Percentiles rank a stretch among this genome's conserved stretches.
Conservation (phyloP, 2,888 invertebrate species). For the Amphipyra berbera region DNA sequence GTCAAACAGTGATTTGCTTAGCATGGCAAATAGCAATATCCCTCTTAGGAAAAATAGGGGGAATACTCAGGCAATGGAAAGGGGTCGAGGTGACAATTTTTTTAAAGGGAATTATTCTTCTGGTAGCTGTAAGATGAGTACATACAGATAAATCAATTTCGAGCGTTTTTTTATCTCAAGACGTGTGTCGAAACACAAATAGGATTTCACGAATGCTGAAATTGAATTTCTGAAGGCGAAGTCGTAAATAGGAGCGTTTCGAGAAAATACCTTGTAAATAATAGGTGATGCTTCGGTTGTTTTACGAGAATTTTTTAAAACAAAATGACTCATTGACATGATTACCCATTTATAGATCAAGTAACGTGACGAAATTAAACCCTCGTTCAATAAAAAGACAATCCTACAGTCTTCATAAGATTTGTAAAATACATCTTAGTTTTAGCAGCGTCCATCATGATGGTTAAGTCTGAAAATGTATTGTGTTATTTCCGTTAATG, state of each 20-base stretch:
- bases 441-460: too few relatives aligned
- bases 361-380: too few relatives aligned
- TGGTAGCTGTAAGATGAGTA: conserved; percentile 16
- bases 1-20: neutral
- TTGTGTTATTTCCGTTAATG: too few relatives aligned
- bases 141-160: conserved; percentile 65
- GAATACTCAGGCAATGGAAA: too few relatives aligned
- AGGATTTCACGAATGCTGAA: conserved; percentile 67
- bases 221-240: conserved; percentile 68
- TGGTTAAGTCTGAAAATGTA: too few relatives aligned
- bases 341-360: neutral
- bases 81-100: too few relatives aligned
- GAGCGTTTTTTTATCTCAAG: conserved; percentile 57
- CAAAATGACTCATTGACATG: conserved; percentile 19
- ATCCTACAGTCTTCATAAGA: too few relatives aligned
- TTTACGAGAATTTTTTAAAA: conserved; percentile 2
- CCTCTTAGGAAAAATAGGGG: too few relatives aligned
- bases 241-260: conserved; percentile 63
- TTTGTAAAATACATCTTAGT: too few relatives aligned
- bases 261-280: conserved; percentile 57
- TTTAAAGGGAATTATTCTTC: conserved; percentile 3
- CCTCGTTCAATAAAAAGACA: too few relatives aligned
- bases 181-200: conserved; percentile 68
- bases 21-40: neutral
- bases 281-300: conserved; percentile 36